phyloP scores from a whole-genome alignment of 2,797 vertebrate genomes.

The Cottoperca gobio region DNA sequence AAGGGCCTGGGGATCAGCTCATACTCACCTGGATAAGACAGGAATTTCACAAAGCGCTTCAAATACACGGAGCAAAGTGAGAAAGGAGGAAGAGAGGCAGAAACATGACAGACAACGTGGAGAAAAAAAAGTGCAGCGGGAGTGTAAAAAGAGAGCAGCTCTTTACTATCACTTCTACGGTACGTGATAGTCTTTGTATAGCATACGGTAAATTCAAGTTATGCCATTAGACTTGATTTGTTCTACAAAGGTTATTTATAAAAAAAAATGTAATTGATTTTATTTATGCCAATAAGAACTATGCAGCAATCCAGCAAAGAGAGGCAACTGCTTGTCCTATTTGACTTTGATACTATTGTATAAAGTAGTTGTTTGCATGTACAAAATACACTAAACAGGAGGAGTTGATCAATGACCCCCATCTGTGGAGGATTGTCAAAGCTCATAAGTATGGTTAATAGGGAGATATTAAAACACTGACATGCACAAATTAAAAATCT shows the following conservation, averaged over 20 bases:
- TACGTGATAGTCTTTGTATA: constrained; percentile 9
- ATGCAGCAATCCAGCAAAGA: background rate
- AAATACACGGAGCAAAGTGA: constrained; percentile 62
- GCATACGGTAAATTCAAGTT: background rate
- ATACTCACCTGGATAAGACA: constrained; percentile 81
- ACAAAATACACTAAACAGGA: constrained; percentile 48
- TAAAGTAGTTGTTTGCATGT: constrained; percentile 34
- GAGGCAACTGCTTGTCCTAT: constrained; percentile 36
- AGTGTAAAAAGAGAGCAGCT: constrained; percentile 28
- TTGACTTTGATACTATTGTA: constrained; percentile 60
- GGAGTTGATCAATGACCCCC: constrained; percentile 65
- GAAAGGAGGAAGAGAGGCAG: constrained; percentile 33
- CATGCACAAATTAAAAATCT: constrained; percentile 75
- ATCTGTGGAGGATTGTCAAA: constrained; percentile 72
- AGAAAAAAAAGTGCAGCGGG: constrained; percentile 34
- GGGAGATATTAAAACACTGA: constrained; percentile 73
- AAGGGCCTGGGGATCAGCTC: constrained; percentile 82
- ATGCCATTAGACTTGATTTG: background rate
- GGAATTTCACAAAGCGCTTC: constrained; percentile 74
- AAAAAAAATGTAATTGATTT: background rate
- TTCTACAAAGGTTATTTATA: background rate
- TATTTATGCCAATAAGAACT: background rate
- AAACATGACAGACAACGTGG: constrained; percentile 49
- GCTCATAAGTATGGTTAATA: constrained; percentile 79
- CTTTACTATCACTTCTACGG: constrained; percentile 16